Evolutionary conservation across 1,140 invertebrate species (phyloP), one percentile per base, ranked within the genome.

Genomic region (Phymorhynchus buccinoides): DNA sequence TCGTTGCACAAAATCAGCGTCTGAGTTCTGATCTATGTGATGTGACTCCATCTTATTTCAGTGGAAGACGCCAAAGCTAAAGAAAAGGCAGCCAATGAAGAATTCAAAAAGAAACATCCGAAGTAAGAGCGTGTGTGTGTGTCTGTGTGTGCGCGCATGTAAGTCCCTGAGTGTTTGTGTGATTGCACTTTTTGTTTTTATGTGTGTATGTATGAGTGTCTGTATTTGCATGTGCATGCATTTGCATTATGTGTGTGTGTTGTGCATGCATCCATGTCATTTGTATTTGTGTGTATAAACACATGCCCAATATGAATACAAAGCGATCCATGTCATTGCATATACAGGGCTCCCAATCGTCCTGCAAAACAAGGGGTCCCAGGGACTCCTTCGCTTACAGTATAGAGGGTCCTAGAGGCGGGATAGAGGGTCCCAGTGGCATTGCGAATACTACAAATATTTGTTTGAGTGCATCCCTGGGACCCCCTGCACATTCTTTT

Each of bases 201-300:
- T 84, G 16, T 84, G 3, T 75, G 1, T 77, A n/a, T 42, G 1
- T 77, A 1, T 75, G 41, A 48, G 1, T 73, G 4, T 84, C 37
- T 84, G 16, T 48, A 30, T 42, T 27, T 75, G 66, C 30, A 9
- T 32, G 16, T 42, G 41, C n/a, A 48, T 62, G 18, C 12, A 44
- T 35, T 42, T n/a, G 18, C 79, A 44, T 32, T 83, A 48, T 18
- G 6, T 6, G 7, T 48, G 44, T 48, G 44, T 18, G 7, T 18
- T 9, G 18, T 48, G 18, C 4, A 52, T 80, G n/a, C 42, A 32
- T 80, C n/a, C 48, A 83, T 42, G 12, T 56, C 9, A 3, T 18
- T 39, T 68, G 32, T 71, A 52, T 62, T 71, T 88, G 66, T 88
- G 89, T 92, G 89, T 90, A 91, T 93, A 66, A 66, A 18, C 16